These are phyloP conservation scores for Priocnemis perturbator DNA, from an alignment of 2,888 invertebrate genomes.

Conservation along the genomic window DNA sequence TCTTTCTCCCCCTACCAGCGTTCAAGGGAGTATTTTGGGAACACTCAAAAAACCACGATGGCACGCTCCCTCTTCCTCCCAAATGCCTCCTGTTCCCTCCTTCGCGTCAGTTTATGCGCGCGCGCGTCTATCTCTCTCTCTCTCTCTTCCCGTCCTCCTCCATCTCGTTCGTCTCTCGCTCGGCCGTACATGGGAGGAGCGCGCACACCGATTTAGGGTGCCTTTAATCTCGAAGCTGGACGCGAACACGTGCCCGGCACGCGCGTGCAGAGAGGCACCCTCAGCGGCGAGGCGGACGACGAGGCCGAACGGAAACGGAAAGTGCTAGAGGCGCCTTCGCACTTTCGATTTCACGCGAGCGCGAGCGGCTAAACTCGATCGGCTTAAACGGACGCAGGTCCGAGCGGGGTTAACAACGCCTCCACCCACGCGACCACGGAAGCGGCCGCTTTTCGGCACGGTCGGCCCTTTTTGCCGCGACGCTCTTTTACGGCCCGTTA, in stretches of 20 bases:
- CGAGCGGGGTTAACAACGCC: conserved; percentile 29
- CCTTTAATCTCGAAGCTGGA: conserved; percentile 21
- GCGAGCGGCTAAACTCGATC: conserved; percentile 46
- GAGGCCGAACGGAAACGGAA: too few relatives aligned
- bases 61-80: conserved; percentile 35
- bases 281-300: conserved; percentile 9
- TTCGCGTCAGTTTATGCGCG: conserved; percentile 25
- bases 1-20: conserved; percentile 31
- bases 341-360: conserved; percentile 49
- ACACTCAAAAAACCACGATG: conserved; percentile 62
- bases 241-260: conserved; percentile 50
- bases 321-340: conserved; percentile 20
- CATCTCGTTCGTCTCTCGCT: conserved; percentile 33
- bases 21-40: conserved; percentile 59
- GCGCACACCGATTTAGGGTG: conserved; percentile 19
- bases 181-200: conserved; percentile 4
- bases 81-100: conserved; percentile 33
- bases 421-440: neutral
- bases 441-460: conserved; percentile 15
- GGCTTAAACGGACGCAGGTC: conserved; percentile 25
- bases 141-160: conserved; percentile 39
- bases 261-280: conserved; percentile 11
- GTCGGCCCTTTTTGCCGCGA: conserved; percentile 7
- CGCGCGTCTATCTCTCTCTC: conserved; percentile 40
- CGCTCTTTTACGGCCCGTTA: conserved; percentile 39